Base-by-base conservation (phyloP, 2,888 invertebrate species). In the Latheticus oryzae region DNA sequence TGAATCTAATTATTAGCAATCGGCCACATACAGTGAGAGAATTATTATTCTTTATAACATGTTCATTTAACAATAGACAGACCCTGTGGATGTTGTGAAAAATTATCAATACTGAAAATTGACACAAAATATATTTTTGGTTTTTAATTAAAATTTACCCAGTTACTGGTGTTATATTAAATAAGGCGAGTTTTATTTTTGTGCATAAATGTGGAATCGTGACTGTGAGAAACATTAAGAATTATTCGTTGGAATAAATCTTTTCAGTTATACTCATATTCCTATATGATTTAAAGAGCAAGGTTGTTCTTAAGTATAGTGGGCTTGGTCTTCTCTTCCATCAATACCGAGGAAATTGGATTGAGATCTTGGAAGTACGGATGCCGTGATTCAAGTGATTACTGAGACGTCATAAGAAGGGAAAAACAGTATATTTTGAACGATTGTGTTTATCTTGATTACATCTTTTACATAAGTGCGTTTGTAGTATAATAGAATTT, bases 381-480 rank as follows among this genome's bases (percentile, higher is more conserved):
- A 48, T 48, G 48, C 35, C 48, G 48, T 48, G 48, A 21, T 48
- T 24, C 12, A 33, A 35, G 48, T 35, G 48, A 48, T 48, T 48
- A 48, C 21, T 12, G 45, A 8, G 32, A 9, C 19, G 9, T 19
- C 16, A 7, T 32, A 30, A 42, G 47, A 48, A 35, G 23, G 33
- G 33, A 48, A 47, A 47, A 48, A 17, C 47, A 47, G 11, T 17
- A 21, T 13, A 13, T 32, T 47, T 13, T 19, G 33, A 47, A 47
- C 45, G 48, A 48, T n/a, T 11, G 5, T 19, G 17, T 48, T 35
- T 35, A 35, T 48, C 35, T 23, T 48, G 33, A 48, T 48, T 35
- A 15, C 12, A 8, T 16, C 19, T 45, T 45, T 45, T 45, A 26
- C 16, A 48, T 48, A 35, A 2, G 42, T 42, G 42, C 38, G 38